Base-by-base conservation (phyloP, 2,797 vertebrate species). In the Myripristis murdjan region DNA sequence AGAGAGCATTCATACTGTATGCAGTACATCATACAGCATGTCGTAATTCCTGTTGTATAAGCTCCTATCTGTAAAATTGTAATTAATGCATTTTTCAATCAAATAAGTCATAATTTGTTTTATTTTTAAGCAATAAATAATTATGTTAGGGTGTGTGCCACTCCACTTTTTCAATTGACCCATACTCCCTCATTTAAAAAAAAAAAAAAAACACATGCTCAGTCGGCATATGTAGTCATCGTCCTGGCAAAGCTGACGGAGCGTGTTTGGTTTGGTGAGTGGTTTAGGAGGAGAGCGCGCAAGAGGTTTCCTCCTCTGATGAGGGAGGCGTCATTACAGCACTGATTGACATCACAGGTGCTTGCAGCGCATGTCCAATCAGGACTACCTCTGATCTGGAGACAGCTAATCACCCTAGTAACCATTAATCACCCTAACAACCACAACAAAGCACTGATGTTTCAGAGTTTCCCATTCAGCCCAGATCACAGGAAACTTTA, bases 401-500 rank as follows among this genome's bases (percentile, higher is more conserved):
- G 10, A 47, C 12, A 51, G 64, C 62, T 20, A 28, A 60, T 73
- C 39, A 54, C 16, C 58, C 37, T 41, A 35, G 2, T 59, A 49
- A 51, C 8, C 26, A 15, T n/a, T 22, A 26, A 57, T 53, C 9
- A 0, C 5, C 20, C 2, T 20, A 46, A 57, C 60, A 60, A 67
- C 33, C 54, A 24, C 48, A 53, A 44, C 61, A 77, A 59, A 79
- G 69, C 0, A 1, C 55, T 68, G 71, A 69, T 74, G 73, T 43
- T 75, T 7, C 55, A 11, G 39, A 12, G 49, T 68, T 59, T 81
- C 41, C 44, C 18, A 11, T 53, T 59, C 2, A 7, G 14, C 15
- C 76, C 11, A 39, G 48, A 46, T 80, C 73, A 33, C 43, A 69
- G 82, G 64, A 72, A 73, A 65, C 28, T n/a, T 3, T n/a, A 35